Evolutionary conservation across 2,113 vertebrate genomes (phyloP).

Genomic region (Misgurnus mizolepis): DNA sequence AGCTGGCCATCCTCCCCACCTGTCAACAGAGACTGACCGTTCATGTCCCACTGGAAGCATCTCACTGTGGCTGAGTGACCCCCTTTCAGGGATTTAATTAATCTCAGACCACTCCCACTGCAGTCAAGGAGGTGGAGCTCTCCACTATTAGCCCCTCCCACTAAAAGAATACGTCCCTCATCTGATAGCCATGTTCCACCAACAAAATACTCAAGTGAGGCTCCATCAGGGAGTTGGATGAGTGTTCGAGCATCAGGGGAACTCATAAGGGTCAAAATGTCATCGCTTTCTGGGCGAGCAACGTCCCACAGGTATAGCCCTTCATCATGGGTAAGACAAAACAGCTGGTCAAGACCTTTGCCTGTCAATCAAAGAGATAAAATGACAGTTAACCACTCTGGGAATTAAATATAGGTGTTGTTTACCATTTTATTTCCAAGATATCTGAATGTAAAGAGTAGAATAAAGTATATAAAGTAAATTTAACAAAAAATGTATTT

Average conservation of each 20-base stretch:
- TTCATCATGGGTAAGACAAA: conserved; percentile 86
- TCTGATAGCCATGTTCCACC: conserved; percentile 84
- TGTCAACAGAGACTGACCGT: conserved; percentile 78
- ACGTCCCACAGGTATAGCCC: conserved; percentile 93
- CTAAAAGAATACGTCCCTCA: conserved; percentile 74
- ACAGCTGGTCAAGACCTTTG: conserved; percentile 74
- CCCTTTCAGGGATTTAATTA: conserved; percentile 71
- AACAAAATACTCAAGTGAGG: conserved; percentile 82
- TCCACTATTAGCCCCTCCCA: conserved; percentile 80
- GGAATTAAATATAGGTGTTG: background rate
- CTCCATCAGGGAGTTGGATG: conserved; percentile 28
- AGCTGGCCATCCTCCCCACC: conserved; percentile 92
- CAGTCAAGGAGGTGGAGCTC: conserved; percentile 82
- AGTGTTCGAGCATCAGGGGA: conserved; percentile 75
- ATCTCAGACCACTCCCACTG: conserved; percentile 61
- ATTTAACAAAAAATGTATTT: no score
- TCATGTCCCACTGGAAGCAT: conserved; percentile 83
- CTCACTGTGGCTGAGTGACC: conserved; percentile 83
- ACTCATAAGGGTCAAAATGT: conserved; percentile 77
- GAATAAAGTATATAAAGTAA: no score
- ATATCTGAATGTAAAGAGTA: no score
- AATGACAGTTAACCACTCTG: background rate
- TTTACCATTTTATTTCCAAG: background rate
- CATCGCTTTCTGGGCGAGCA: conserved; percentile 78
- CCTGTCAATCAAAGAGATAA: conserved; percentile 37